Evolutionary conservation across 2,113 vertebrate species (phyloP), one percentile per base, ranked within the genome.

Genomic region (Aix galericulata): DNA sequence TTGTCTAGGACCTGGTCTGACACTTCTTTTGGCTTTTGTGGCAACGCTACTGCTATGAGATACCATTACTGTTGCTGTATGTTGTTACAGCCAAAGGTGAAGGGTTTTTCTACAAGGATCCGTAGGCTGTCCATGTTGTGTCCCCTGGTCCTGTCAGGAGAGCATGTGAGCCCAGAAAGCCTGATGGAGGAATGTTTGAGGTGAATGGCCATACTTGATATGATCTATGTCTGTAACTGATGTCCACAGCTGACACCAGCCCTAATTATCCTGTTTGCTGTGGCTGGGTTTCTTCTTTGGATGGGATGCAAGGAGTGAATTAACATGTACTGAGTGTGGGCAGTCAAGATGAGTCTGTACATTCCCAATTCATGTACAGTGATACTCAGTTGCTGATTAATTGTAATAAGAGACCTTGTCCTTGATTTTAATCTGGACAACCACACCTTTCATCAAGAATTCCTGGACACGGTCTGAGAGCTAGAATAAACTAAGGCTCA

Each of bases 111-210:
- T 58, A 11, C 32, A 59, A 27, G 17, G 8, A 29, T 72, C n/a
- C 2, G 11, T 50, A 15, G 6, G 7, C 0, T 52, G 12, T 34
- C 16, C 6, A 20, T 50, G 44, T 2, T 17, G 13, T 32, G 6
- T 27, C 58, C 11, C 23, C 15, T 84, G 44, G 11, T 2, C 17
- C 38, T 21, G 36, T 31, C n/a, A 13, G 32, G 59, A 77, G 27
- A 77, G 32, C 17, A 27, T 8, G 4, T 63, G 29, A 63, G 8
- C 5, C 11, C 68, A 46, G 17, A 59, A 64, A 76, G 9, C 20
- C 32, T 59, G 20, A 76, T 34, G 42, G 38, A 42, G 31, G n/a
- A 21, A 9, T 64, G 14, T 58, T 9, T 2, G 8, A 55, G 75
- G 44, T 29, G 14, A 55, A 82, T 71, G n/a, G 3, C 17, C 7